phyloP scores from a whole-genome alignment of 2,113 vertebrate genomes.

The Malaclemys terrapin region DNA sequence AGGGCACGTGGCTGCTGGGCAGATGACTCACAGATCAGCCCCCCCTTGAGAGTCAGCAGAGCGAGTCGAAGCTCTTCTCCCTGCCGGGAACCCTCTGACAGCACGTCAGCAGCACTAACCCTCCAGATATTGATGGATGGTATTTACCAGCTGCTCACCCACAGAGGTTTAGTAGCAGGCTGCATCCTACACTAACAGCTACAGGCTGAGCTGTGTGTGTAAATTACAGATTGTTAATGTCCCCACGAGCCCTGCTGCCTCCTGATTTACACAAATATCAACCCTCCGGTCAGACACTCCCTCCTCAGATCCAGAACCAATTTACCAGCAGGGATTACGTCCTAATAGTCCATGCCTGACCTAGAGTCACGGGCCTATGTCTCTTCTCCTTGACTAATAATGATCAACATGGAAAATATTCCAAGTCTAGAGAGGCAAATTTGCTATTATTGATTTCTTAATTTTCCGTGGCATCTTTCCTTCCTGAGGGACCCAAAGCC shows the following conservation, averaged over 20 bases:
- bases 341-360: neutral
- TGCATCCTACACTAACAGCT: neutral
- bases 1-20: neutral
- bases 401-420: too few relatives aligned
- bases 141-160: neutral
- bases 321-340: neutral
- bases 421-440: too few relatives aligned
- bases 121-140: neutral
- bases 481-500: too few relatives aligned
- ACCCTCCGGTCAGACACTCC: neutral
- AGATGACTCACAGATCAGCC: neutral
- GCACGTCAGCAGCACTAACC: neutral
- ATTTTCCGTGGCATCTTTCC: neutral
- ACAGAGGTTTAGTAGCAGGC: neutral
- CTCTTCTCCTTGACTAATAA: neutral
- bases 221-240: neutral
- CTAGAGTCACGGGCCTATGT: accelerated
- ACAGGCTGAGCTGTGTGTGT: neutral
- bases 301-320: neutral
- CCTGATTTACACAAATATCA: neutral
- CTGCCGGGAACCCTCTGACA: neutral
- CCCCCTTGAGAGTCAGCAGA: neutral
- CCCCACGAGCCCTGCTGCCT: neutral
- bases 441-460: neutral
- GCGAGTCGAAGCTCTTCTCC: neutral